These are phyloP conservation scores for Euclidia mi DNA, from an alignment of 2,888 invertebrate genomes.

Conservation along the genomic window DNA sequence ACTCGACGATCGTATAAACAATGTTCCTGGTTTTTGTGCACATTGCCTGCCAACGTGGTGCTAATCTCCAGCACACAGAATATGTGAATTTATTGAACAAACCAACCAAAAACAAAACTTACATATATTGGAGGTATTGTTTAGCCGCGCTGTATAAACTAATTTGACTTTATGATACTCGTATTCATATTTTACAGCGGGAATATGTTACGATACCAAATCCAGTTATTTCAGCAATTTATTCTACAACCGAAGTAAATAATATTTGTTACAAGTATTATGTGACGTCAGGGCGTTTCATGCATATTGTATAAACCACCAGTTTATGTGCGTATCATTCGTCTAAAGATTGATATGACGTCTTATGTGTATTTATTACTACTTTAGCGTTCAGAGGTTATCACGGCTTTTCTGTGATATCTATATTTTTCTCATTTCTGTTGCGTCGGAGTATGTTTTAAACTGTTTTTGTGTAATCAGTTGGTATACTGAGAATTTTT, in stretches of 20 bases:
- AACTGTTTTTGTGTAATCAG: too few relatives aligned
- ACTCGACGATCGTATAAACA: slow-evolving; percentile 30
- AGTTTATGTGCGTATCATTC: slow-evolving; percentile 19
- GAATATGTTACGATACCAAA: slow-evolving; percentile 10
- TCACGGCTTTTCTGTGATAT: too few relatives aligned
- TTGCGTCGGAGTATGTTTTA: too few relatives aligned
- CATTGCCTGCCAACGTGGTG: slow-evolving; percentile 7
- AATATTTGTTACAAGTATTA: slow-evolving; percentile 2
- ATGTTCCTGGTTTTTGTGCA: slow-evolving; percentile 25
- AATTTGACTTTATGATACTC: slow-evolving; percentile 18
- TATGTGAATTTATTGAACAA: slow-evolving; percentile 13
- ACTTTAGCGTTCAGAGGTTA: not conserved
- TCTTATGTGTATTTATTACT: slow-evolving; percentile 3
- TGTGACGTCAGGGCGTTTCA: slow-evolving; percentile 10
- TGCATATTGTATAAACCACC: slow-evolving; percentile 13
- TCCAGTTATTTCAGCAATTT: slow-evolving; percentile 13
- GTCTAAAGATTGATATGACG: slow-evolving; percentile 29
- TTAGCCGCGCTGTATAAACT: slow-evolving; percentile 8
- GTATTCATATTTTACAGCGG: slow-evolving; percentile 15
- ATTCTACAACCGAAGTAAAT: slow-evolving; percentile 5
- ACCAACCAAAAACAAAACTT: not conserved
- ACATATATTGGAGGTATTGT: not conserved
- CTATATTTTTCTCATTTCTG: too few relatives aligned
- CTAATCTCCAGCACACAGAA: not conserved
- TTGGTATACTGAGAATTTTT: too few relatives aligned